Conservation (phyloP, 2,113 vertebrate species). For the Epinephelus cyanopodus region DNA sequence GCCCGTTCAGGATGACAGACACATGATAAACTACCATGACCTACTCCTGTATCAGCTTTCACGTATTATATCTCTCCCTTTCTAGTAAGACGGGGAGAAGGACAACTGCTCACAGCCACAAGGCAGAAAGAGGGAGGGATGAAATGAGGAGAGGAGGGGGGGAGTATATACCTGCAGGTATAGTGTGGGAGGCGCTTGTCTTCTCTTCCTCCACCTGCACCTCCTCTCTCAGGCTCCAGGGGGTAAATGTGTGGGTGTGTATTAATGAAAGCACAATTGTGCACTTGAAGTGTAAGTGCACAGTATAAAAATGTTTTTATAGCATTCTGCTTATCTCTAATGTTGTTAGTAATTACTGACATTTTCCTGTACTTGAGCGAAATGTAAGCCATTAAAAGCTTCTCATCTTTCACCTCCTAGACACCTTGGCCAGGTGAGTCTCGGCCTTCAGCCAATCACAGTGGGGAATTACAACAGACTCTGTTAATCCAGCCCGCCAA, state of each 20-base stretch:
- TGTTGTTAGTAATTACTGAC: conserved; percentile 14
- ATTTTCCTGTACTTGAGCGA: conserved; percentile 45
- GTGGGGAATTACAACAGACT: conserved; percentile 61
- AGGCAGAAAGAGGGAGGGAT: conserved; percentile 26
- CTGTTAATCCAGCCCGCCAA: conserved; percentile 64
- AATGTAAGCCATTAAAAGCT: conserved; percentile 86
- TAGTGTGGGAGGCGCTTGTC: conserved; percentile 41
- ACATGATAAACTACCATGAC: conserved; percentile 62
- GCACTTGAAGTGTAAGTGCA: background rate
- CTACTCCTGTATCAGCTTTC: conserved; percentile 64
- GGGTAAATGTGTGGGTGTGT: conserved; percentile 3
- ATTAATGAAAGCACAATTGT: background rate
- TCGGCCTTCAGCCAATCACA: conserved; percentile 74
- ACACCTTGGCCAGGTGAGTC: conserved; percentile 86
- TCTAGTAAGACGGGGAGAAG: conserved; percentile 52
- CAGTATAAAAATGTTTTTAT: conserved; percentile 21
- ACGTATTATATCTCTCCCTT: conserved; percentile 56
- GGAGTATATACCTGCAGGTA: conserved; percentile 43
- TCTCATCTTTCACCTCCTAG: conserved; percentile 79
- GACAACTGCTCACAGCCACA: conserved; percentile 56
- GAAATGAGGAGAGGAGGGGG: conserved; percentile 4
- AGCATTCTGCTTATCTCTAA: conserved; percentile 21
- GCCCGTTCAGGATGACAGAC: conserved; percentile 48
- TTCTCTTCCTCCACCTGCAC: conserved; percentile 28
- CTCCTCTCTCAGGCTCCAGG: conserved; percentile 23